Base-by-base conservation (phyloP, 2,888 invertebrate genomes). In the Tiliacea citrago region DNA sequence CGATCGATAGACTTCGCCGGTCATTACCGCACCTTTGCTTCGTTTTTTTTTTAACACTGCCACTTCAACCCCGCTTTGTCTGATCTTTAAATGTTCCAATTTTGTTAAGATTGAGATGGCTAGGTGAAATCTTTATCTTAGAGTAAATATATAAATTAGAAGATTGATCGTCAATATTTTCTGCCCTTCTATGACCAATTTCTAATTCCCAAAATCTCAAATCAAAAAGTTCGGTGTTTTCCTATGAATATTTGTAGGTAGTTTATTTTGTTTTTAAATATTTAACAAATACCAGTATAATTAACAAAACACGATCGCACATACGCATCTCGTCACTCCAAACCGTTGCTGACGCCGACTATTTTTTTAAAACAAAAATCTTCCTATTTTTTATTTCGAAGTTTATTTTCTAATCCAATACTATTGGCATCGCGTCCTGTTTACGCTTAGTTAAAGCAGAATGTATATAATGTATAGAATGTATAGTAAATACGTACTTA, bases 1-100 rank as follows among this genome's bases (percentile, higher is more conserved):
- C 89, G 91, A 93, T 93, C 93, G 92, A 93, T 92, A 89, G 85
- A 82, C 85, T 77, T 80, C 82, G 75, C 73, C 80, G 85, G 87
- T 91, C 91, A 92, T 93, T 93, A 92, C 81, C 82, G 87, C 86
- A 88, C 88, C 86, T 88, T 86, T 76, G 67, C 73, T 42, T 75
- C 18, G 35, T 53, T 77, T 75, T 79, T 75, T 79, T 85, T 81
- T 81, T 80, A 77, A 61, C 35, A 57, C 67, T 68, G 35, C 29
- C 82, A 61, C 76, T 84, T 57, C 82, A 76, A 73, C 72, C 69
- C 75, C 21, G 68, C 77, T 57, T 69, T 67, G 68, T 77, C 73
- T 73, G 62, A 0, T 51, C 8, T 69, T 63, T 55, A 71, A 77
- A 84, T 57, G 76, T 84, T 81, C 84, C 68, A 84, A 84, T 84